phyloP scores from a whole-genome alignment of 1,140 invertebrate genomes.

The Drosophila sturtevanti region DNA sequence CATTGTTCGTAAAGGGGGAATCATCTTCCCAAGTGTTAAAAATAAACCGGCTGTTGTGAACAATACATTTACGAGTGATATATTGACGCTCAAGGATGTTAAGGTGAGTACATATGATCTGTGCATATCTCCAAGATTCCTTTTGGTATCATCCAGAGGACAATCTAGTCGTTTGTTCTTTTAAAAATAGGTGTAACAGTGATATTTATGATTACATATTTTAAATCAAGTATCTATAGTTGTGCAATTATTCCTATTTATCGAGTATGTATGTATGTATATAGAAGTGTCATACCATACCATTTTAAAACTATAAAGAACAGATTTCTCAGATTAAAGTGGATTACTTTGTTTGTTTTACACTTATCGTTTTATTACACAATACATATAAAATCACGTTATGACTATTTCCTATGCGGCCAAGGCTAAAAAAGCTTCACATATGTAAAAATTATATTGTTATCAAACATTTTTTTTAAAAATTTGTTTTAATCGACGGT shows the following conservation, averaged over 20 bases:
- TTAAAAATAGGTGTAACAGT: no score
- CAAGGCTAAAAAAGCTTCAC: not conserved
- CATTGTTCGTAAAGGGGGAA: conserved; percentile 87
- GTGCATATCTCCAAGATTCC: not conserved
- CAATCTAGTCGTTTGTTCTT: no score
- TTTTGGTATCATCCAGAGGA: not conserved
- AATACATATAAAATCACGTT: conserved; percentile 2
- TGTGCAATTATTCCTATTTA: no score
- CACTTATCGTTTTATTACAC: not conserved
- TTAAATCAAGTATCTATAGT: no score
- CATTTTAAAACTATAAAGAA: no score
- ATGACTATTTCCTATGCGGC: not conserved
- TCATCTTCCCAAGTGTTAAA: conserved; percentile 95
- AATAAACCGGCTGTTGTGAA: conserved; percentile 93
- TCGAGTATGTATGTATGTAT: no score
- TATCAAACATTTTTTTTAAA: not conserved
- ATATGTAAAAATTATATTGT: not conserved
- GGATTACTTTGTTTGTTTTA: not conserved
- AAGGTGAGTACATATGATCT: conserved; percentile 89
- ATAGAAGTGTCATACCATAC: no score
- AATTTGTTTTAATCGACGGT: not conserved
- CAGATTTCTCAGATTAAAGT: no score
- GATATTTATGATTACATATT: no score
- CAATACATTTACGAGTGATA: conserved; percentile 90
- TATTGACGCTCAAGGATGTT: conserved; percentile 89